A percentile compares a stretch with the other conserved stretches of the same genome.
phyloP scores from a whole-genome alignment of 2,797 vertebrate genomes.

The Catamblyrhynchus diadema region DNA sequence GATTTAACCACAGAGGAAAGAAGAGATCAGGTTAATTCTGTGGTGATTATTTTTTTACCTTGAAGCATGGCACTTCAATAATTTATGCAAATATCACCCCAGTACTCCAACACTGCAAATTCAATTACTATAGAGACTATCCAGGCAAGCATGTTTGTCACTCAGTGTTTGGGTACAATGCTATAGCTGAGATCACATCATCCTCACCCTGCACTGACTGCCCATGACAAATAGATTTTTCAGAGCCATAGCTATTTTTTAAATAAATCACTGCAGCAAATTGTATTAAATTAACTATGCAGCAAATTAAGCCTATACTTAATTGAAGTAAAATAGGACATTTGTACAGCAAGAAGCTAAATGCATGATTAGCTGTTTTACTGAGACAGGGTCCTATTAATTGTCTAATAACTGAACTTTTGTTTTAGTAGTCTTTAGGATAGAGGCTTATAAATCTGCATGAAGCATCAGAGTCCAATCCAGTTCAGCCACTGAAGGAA shows the following conservation, averaged over 20 bases:
- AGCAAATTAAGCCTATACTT: background rate
- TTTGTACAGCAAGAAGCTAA: background rate
- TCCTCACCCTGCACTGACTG: background rate
- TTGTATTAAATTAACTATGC: background rate
- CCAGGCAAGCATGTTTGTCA: background rate
- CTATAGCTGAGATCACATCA: background rate
- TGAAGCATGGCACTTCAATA: background rate
- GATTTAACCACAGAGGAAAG: background rate
- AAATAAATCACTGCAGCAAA: background rate
- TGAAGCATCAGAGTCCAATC: background rate
- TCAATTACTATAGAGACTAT: background rate
- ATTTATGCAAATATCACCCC: background rate
- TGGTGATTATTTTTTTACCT: background rate
- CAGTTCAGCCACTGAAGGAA: background rate
- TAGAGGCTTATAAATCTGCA: background rate
- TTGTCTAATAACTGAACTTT: background rate
- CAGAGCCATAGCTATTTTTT: background rate
- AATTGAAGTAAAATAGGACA: background rate
- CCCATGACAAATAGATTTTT: conserved; percentile 4
- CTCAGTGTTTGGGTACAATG: background rate
- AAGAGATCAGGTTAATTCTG: conserved; percentile 1
- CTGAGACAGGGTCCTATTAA: background rate
- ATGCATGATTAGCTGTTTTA: background rate
- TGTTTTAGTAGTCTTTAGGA: background rate
- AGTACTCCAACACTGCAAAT: background rate